Evolutionary conservation across 2,888 invertebrate genomes (phyloP).

Genomic region (Aphidoletes aphidimyza): DNA sequence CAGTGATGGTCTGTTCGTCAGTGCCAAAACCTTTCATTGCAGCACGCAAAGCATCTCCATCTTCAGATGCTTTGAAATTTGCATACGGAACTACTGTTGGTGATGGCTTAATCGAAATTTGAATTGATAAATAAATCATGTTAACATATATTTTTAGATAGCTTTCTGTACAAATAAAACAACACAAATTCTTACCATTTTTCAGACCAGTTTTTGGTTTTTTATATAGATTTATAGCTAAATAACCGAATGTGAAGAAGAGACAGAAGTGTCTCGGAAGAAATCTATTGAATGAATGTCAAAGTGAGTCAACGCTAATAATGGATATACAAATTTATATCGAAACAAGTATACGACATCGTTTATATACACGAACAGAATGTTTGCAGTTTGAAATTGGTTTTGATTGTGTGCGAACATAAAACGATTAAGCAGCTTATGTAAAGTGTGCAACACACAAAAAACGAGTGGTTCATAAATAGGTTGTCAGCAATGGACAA

Average conservation of each 20-base stretch:
- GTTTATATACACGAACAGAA: not conserved
- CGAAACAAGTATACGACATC: not conserved
- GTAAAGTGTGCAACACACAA: not conserved
- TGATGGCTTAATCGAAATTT: too few relatives aligned
- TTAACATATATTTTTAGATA: too few relatives aligned
- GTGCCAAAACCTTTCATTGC: slow-evolving; percentile 84
- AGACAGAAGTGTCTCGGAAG: too few relatives aligned
- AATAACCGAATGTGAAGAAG: too few relatives aligned
- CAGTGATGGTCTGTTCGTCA: slow-evolving; percentile 79
- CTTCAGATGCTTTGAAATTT: slow-evolving; percentile 73
- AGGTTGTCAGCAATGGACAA: not conserved
- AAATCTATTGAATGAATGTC: slow-evolving; percentile 12
- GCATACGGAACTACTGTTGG: slow-evolving; percentile 72
- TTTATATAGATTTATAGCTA: too few relatives aligned
- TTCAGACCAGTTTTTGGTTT: too few relatives aligned
- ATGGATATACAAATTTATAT: not conserved
- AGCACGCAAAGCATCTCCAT: slow-evolving; percentile 73
- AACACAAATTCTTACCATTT: too few relatives aligned
- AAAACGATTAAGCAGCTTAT: not conserved
- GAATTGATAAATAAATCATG: not conserved
- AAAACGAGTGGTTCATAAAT: not conserved
- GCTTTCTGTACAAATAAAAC: too few relatives aligned
- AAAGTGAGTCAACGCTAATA: not conserved
- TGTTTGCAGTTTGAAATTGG: not conserved
- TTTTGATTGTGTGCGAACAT: not conserved